Conservation (phyloP, 2,113 vertebrate species). For the Cryptoleucopteryx plumbea region DNA sequence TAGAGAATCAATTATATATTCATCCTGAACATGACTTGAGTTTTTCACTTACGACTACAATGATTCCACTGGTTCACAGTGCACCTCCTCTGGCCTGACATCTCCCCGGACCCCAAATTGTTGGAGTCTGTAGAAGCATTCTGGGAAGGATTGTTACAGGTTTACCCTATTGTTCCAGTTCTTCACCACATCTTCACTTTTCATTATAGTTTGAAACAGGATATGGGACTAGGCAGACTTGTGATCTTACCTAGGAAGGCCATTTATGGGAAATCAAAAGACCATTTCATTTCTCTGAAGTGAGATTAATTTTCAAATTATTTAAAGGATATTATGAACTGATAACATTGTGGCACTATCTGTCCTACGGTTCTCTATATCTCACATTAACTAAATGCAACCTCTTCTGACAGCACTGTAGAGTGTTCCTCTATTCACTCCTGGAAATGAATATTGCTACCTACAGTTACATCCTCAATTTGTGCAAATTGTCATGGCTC, state of each 20-base stretch:
- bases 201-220: background rate
- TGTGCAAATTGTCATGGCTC: background rate
- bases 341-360: background rate
- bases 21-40: background rate
- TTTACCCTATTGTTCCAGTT: background rate
- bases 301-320: background rate
- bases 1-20: background rate
- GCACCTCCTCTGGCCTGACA: background rate
- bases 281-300: background rate
- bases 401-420: background rate
- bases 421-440: background rate
- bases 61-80: background rate
- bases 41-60: background rate
- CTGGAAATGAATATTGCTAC: background rate
- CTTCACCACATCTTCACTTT: background rate
- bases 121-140: background rate
- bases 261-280: background rate
- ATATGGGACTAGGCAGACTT: background rate
- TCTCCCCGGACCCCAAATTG: background rate
- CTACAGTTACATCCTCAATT: background rate
- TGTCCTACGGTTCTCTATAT: background rate
- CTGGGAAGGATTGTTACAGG: background rate
- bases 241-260: background rate
- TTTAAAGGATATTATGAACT: background rate
- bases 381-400: background rate